Percentiles rank a stretch among this genome's conserved stretches.
Evolutionary conservation across 2,113 vertebrate species (phyloP).

Genomic region (Candoia aspera): DNA sequence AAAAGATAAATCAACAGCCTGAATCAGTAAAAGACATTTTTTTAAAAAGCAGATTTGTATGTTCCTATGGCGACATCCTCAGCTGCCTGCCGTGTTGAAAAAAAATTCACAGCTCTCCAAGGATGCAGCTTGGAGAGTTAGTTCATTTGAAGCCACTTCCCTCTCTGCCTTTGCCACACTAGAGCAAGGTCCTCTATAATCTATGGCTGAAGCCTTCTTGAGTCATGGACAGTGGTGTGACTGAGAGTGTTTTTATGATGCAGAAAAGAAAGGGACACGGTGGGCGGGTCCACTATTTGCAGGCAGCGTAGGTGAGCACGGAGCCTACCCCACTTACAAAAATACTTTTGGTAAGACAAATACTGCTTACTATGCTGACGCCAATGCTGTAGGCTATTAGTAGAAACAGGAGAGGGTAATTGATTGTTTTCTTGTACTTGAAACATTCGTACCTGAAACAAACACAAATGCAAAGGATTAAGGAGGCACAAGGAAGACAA

Average conservation of each 20-base stretch:
- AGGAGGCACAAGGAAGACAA: neutral
- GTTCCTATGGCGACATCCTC: too few relatives aligned
- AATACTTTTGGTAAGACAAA: conserved; percentile 13
- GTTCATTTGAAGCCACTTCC: neutral
- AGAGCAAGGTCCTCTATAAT: neutral
- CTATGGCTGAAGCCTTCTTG: neutral
- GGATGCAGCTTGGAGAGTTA: neutral
- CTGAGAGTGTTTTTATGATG: neutral
- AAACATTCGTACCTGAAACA: conserved; percentile 96
- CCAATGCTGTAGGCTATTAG: conserved; percentile 88
- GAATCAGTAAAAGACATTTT: too few relatives aligned
- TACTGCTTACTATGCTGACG: conserved; percentile 90
- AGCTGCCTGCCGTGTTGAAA: too few relatives aligned
- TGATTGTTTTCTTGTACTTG: conserved; percentile 87
- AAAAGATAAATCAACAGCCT: too few relatives aligned
- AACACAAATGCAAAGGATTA: conserved; percentile 45
- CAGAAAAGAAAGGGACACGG: too few relatives aligned
- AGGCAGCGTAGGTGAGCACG: too few relatives aligned
- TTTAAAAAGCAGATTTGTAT: too few relatives aligned
- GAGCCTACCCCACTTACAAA: neutral
- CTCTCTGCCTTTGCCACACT: neutral
- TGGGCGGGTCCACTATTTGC: neutral
- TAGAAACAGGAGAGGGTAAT: conserved; percentile 82
- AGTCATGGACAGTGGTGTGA: neutral
- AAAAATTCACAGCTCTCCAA: too few relatives aligned